Percentiles rank a stretch among this genome's conserved stretches.
Evolutionary conservation across 2,797 vertebrate genomes (phyloP).

Genomic region (Hozukius guyotensis): DNA sequence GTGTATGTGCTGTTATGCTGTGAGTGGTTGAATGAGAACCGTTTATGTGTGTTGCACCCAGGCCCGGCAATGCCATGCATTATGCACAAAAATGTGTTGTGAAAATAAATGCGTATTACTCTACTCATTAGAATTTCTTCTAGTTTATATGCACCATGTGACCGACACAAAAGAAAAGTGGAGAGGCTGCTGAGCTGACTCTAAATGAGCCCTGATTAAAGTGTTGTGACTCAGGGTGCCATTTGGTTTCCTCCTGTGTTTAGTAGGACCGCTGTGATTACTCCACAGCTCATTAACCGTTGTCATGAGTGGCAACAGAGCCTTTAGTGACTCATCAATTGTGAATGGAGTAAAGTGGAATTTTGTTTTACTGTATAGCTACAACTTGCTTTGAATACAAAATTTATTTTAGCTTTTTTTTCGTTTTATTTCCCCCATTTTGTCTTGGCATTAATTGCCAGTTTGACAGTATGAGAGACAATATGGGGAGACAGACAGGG

Average conservation of each 20-base stretch:
- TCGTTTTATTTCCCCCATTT: not conserved
- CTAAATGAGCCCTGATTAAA: constrained; percentile 64
- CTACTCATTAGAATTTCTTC: constrained; percentile 5
- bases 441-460: not conserved
- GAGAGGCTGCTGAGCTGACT: constrained; percentile 28
- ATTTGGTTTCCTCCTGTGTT: constrained; percentile 61
- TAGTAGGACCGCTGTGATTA: constrained; percentile 55
- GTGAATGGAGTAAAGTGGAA: constrained; percentile 14
- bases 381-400: not conserved
- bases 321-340: constrained; percentile 43
- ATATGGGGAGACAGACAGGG: not conserved
- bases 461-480: not conserved
- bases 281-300: constrained; percentile 51
- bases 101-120: not conserved
- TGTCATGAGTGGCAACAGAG: constrained; percentile 42
- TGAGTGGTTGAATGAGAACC: not conserved
- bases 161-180: constrained; percentile 4
- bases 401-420: not conserved
- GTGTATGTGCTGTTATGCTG: constrained; percentile 3
- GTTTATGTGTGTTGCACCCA: not conserved
- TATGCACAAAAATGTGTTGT: not conserved
- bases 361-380: constrained; percentile 10
- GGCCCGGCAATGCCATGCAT: not conserved
- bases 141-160: constrained; percentile 20
- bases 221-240: constrained; percentile 61